Evolutionary conservation across 1,140 invertebrate species (phyloP), one percentile per base, ranked within the genome.

Genomic region (Holcopasites calliopsidis): DNA sequence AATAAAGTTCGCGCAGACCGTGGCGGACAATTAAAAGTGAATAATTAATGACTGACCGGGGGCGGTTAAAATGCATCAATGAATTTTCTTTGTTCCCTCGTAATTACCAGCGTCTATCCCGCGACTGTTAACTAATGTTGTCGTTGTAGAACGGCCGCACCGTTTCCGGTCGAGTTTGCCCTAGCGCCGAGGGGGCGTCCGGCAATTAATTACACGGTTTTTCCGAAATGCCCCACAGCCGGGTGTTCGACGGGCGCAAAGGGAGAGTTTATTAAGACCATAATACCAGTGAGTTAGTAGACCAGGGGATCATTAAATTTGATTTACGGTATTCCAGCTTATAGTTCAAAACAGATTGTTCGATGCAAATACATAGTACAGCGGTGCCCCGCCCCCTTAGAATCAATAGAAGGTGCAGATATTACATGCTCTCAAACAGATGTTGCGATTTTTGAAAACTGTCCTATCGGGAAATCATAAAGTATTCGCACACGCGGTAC

Each of bases 261-360:
- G 49, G 62, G 50, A n/a, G 50, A 66, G 61, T 74, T 74, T 74
- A 74, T 74, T 74, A 74, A 74, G 71, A 66, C 61, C 71, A 66
- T 55, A 66, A 74, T 66, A 44, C 71, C 71, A 31, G 18, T 47
- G 71, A 49, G 62, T 66, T 74, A 74, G 61, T 55, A 55, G 71
- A 74, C 71, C 61, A 55, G 62, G 21, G 61, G 71, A 74, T 74
- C 62, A 74, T 74, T 74, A 74, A 74, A 74, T 74, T 44, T 74
- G 71, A 74, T 74, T 74, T 74, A 74, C 50, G 50, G 61, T 28
- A 55, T 66, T 74, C 62, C 50, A 57, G 62, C 57, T 47, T 74
- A 50, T 74, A 74, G 62, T 74, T 74, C 31, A 66, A 57, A 74
- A 74, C 71, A 74, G 71, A 74, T 74, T 74, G 71, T 55, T 74